These are phyloP conservation scores for Holocentrus rufus DNA, from an alignment of 2,797 vertebrate genomes.

Conservation along the genomic window DNA sequence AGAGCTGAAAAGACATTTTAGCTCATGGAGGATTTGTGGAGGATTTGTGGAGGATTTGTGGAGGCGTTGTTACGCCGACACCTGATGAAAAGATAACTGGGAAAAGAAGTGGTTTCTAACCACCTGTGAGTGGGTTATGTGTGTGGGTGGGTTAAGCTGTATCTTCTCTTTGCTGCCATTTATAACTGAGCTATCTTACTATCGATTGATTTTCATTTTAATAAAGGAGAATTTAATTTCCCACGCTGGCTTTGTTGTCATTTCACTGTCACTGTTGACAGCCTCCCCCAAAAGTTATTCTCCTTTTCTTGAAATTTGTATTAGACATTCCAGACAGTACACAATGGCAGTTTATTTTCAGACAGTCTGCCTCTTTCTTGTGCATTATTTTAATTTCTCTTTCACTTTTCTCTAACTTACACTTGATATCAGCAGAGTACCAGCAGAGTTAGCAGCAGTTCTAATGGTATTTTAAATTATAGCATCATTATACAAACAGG, in stretches of 20 bases:
- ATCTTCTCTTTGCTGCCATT: too few species aligned
- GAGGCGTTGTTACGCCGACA: slow-evolving; percentile 19
- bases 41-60: neutral
- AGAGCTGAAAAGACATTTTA: slow-evolving; percentile 11
- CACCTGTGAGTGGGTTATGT: too few species aligned
- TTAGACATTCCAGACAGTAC: too few species aligned
- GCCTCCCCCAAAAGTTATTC: too few species aligned
- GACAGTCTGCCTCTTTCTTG: neutral
- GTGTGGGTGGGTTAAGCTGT: too few species aligned
- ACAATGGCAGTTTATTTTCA: neutral
- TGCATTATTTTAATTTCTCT: neutral
- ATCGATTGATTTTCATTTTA: too few species aligned
- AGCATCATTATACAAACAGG: slow-evolving; percentile 1
- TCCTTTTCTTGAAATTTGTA: too few species aligned
- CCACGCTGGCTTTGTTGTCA: too few species aligned
- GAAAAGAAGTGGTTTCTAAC: slow-evolving; percentile 8
- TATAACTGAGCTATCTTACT: too few species aligned
- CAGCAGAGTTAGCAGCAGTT: neutral
- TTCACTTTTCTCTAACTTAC: slow-evolving; percentile 17
- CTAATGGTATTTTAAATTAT: slow-evolving; percentile 5
- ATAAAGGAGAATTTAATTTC: too few species aligned
- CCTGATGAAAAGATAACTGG: slow-evolving; percentile 33
- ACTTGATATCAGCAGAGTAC: neutral
- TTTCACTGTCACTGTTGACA: too few species aligned
- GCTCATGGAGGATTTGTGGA: neutral